phyloP scores from a whole-genome alignment of 1,140 invertebrate species.

The Rhyacophila brunnea region DNA sequence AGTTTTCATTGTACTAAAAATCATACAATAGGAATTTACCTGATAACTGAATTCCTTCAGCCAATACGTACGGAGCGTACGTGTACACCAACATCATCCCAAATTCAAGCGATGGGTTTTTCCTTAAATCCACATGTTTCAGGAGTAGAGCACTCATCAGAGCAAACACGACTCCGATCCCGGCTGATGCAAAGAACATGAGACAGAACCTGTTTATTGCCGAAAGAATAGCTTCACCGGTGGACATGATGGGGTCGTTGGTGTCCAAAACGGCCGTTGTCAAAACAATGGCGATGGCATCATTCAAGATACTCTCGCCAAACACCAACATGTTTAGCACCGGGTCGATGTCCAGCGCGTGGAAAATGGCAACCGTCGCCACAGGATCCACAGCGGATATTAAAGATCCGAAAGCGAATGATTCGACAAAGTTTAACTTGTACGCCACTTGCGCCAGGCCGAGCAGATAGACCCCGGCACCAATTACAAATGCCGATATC shows the following conservation, averaged over 20 bases:
- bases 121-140: conserved; percentile 94
- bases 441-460: conserved; percentile 90
- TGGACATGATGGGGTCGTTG: conserved; percentile 69
- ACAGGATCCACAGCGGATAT: conserved; percentile 99
- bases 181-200: conserved; percentile 98
- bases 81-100: conserved; percentile 98
- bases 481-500: conserved; percentile 92
- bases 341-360: conserved; percentile 92
- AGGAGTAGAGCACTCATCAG: conserved; percentile 89
- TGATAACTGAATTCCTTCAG: conserved; percentile 94
- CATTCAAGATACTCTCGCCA: conserved; percentile 96
- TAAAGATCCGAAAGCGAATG: conserved; percentile 96
- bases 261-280: conserved; percentile 85
- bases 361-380: conserved; percentile 97
- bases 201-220: conserved; percentile 90
- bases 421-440: conserved; percentile 89
- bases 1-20: too few species aligned
- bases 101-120: conserved; percentile 97
- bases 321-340: conserved; percentile 98
- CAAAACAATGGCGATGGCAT: conserved; percentile 96
- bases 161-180: conserved; percentile 94
- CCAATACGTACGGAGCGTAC: conserved; percentile 96
- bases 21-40: conserved; percentile 65
- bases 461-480: conserved; percentile 91
- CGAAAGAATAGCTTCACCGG: conserved; percentile 82